A percentile compares a stretch with the other conserved stretches of the same genome.
Conservation (phyloP, 2,113 vertebrate species). For the Oreochromis niloticus region DNA sequence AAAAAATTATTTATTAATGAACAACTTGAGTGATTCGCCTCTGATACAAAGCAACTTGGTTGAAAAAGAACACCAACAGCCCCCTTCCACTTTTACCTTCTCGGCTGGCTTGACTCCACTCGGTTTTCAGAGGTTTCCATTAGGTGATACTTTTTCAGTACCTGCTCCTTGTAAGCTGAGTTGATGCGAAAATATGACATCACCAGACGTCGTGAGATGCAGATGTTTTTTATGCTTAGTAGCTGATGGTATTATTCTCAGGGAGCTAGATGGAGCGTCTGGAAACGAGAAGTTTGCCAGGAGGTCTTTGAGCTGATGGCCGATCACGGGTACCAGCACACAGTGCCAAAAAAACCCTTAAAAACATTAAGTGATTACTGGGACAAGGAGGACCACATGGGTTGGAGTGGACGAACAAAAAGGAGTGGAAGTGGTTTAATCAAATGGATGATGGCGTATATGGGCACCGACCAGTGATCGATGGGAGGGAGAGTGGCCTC, state of each 20-base stretch:
- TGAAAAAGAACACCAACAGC: neutral
- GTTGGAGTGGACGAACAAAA: neutral
- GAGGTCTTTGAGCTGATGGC: neutral
- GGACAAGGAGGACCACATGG: neutral
- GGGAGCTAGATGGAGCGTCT: neutral
- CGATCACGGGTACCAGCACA: neutral
- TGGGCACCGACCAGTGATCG: neutral
- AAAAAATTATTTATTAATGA: neutral
- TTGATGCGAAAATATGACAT: neutral
- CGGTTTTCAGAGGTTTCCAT: neutral
- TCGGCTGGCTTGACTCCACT: neutral
- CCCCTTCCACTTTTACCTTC: neutral
- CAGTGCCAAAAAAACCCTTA: neutral
- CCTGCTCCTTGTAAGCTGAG: neutral
- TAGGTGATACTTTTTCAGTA: neutral
- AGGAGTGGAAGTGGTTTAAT: neutral
- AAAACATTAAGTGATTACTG: neutral
- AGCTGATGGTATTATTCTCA: neutral
- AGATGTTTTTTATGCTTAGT: neutral
- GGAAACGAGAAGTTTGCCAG: neutral
- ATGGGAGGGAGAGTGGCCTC: neutral
- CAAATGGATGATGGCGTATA: accelerated
- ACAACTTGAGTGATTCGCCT: neutral
- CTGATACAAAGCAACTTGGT: neutral
- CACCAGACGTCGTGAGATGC: neutral